A percentile compares a stretch with the other conserved stretches of the same genome.
Evolutionary conservation across 2,113 vertebrate species (phyloP).

Genomic region (Nansenia antarctica): DNA sequence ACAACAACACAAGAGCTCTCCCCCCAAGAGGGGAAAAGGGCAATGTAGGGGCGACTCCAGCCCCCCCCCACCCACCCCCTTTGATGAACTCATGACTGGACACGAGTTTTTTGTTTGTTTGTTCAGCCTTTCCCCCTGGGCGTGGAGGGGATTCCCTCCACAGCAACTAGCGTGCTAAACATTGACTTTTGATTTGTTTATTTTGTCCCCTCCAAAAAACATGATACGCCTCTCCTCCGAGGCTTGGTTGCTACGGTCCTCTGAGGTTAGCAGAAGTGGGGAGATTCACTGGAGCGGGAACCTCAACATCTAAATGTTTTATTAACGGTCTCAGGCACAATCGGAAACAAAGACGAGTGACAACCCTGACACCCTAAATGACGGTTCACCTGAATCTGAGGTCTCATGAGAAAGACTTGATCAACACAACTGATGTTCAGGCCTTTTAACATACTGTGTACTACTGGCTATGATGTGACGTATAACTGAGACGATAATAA

Average conservation of each 20-base stretch:
- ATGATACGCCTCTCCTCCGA: neutral
- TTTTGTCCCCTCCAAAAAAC: constrained; percentile 33
- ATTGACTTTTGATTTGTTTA: constrained; percentile 19
- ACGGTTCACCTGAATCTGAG: neutral
- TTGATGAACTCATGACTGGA: constrained; percentile 49
- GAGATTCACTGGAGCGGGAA: neutral
- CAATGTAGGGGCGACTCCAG: constrained; percentile 21
- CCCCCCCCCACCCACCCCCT: constrained; percentile 17
- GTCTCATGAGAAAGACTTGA: neutral
- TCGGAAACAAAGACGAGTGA: neutral
- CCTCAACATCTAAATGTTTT: too few relatives aligned
- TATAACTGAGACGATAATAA: too few relatives aligned
- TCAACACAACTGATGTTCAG: neutral
- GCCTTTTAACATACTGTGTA: neutral
- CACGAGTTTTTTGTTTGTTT: constrained; percentile 42
- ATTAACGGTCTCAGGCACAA: constrained; percentile 21
- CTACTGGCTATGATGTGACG: too few relatives aligned
- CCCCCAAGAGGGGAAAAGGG: constrained; percentile 34
- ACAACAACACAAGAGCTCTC: constrained; percentile 41
- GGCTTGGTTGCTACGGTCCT: neutral
- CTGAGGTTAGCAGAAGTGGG: neutral
- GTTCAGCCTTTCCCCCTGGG: constrained; percentile 47
- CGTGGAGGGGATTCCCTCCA: constrained; percentile 8
- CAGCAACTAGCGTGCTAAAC: constrained; percentile 19
- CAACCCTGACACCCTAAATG: neutral